Percentiles rank a stretch among this genome's conserved stretches.
Conservation (phyloP, 2,888 invertebrate genomes). For the Agelastica alni region DNA sequence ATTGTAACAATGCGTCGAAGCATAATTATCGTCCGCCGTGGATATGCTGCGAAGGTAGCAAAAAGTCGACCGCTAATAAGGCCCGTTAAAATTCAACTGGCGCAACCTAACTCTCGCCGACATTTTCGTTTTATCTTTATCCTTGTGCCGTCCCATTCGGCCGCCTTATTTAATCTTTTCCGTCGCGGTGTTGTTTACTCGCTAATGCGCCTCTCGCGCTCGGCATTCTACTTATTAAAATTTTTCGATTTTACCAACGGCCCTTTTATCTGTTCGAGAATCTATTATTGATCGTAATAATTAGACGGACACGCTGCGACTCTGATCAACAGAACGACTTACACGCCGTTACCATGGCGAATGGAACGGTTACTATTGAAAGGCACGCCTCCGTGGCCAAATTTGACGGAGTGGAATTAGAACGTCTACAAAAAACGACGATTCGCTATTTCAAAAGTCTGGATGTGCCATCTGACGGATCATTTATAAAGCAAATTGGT, state of each 20-base stretch:
- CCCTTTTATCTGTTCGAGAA: not conserved
- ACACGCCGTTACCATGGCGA: too few species aligned
- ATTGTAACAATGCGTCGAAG: conserved; percentile 44
- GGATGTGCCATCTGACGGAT: too few species aligned
- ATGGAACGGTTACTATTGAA: too few species aligned
- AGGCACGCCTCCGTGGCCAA: too few species aligned
- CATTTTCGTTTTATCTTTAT: conserved; percentile 47
- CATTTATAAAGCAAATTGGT: too few species aligned
- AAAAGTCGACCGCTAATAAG: conserved; percentile 43
- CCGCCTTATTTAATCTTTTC: conserved; percentile 43
- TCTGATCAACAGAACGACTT: not conserved
- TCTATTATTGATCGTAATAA: conserved; percentile 11
- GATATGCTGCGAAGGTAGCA: conserved; percentile 19
- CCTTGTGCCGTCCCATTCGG: conserved; percentile 40
- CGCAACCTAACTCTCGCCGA: conserved; percentile 38
- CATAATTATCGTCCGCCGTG: conserved; percentile 36
- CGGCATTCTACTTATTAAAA: conserved; percentile 1
- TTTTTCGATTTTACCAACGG: conserved; percentile 1
- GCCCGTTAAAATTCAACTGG: conserved; percentile 47
- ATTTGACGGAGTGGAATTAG: too few species aligned
- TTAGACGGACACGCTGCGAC: not conserved
- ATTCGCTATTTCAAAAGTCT: too few species aligned
- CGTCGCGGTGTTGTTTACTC: conserved; percentile 42
- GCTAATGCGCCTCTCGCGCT: conserved; percentile 33
- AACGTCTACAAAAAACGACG: too few species aligned